Base-by-base conservation (phyloP, 2,888 invertebrate species). In the Phasia obesa region DNA sequence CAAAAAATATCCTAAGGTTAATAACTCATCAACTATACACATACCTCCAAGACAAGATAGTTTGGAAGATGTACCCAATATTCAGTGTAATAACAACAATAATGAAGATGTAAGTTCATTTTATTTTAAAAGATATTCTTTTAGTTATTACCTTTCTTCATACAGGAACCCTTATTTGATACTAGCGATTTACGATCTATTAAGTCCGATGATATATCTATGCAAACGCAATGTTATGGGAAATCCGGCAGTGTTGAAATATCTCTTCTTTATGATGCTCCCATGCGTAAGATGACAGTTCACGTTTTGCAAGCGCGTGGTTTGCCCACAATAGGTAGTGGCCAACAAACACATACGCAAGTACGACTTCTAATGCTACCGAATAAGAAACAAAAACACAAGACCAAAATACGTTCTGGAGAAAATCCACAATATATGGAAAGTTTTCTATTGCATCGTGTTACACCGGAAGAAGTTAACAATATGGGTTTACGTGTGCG, bases 401-500 rank as follows among this genome's bases (percentile, higher is more conserved):
- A 98, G 92, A 98, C 98, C 25, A 97, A 98, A 92, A 97, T 98
- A 84, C 94, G 97, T 76, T 95, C 96, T 75, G 98, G 98, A 0
- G 96, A 97, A 88, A 96, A 95, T 90, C 98, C 98, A 0, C 96
- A 97, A 89, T 98, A 96, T 88, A 96, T 98, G 95, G 98, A 98
- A 90, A 91, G 97, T 88, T 98, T 98, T 91, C 93, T 97, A 51
- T 93, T 98, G 86, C 97, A 95, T 90, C 95, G 97, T 88, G 97
- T 98, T 44, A 97, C 97, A 92, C 97, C 97, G 93, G 98, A 98
- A 93, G 98, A 98, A 88, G 97, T 98, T 4, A 96, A 96, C 90
- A 96, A 97, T 19, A 95, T 98, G 93, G 98, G 98, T 0, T 93
- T 98, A 4, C 94, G 98, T 71, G 94, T 98, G 86, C 94, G 98